Percentiles rank a stretch among this genome's conserved stretches.
phyloP scores from a whole-genome alignment of 2,888 invertebrate species.

The Nipponacmea schrenckii region DNA sequence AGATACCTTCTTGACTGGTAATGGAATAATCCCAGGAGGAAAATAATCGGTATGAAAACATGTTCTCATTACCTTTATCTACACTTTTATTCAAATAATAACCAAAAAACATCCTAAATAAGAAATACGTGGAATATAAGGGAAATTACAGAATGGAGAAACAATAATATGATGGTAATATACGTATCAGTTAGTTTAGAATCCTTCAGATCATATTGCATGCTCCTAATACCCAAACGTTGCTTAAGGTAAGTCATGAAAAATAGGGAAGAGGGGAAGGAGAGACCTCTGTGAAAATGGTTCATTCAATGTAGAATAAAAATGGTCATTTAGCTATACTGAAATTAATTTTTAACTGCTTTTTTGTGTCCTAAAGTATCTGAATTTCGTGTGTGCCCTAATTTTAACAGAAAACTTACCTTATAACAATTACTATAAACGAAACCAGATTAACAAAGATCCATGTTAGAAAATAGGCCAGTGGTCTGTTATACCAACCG shows the following conservation, averaged over 20 bases:
- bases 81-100: constrained; percentile 44
- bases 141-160: too few species aligned
- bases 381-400: too few species aligned
- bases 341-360: too few species aligned
- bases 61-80: constrained; percentile 43
- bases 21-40: constrained; percentile 50
- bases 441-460: constrained; percentile 39
- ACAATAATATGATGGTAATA: too few species aligned
- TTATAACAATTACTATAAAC: constrained; percentile 44
- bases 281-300: not conserved
- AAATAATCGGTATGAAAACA: constrained; percentile 43
- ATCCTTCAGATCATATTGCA: not conserved
- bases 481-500: constrained; percentile 40
- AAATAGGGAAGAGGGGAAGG: not conserved
- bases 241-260: not conserved
- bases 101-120: constrained; percentile 48
- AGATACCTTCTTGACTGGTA: constrained; percentile 39
- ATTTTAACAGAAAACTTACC: constrained; percentile 38
- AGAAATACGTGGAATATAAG: not conserved
- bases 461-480: constrained; percentile 54
- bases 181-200: too few species aligned
- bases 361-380: too few species aligned
- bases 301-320: too few species aligned
- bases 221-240: not conserved
- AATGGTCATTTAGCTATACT: too few species aligned